Evolutionary conservation across 2,113 vertebrate species (phyloP).

Genomic region (Sisor rabdophorus): DNA sequence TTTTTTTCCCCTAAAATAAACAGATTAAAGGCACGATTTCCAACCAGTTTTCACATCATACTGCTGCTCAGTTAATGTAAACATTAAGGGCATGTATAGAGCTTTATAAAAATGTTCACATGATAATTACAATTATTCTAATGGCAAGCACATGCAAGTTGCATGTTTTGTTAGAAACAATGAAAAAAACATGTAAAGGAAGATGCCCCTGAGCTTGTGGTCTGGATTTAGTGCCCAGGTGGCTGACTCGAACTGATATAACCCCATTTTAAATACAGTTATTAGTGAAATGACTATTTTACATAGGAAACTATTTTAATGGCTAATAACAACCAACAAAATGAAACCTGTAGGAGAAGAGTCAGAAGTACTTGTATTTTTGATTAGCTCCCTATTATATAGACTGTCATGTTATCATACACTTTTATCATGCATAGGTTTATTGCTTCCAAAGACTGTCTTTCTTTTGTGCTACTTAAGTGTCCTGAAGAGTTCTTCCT

Average conservation of each 20-base stretch:
- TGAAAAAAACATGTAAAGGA: slow-evolving; percentile 16
- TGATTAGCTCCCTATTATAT: slow-evolving; percentile 16
- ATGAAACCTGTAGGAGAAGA: neutral
- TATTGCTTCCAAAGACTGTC: neutral
- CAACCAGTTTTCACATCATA: slow-evolving; percentile 1
- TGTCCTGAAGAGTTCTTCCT: slow-evolving; percentile 29
- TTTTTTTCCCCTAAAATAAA: neutral
- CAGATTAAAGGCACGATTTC: neutral
- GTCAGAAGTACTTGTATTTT: slow-evolving; percentile 7
- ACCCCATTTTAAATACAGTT: neutral
- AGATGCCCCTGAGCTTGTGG: slow-evolving; percentile 38
- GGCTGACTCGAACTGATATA: slow-evolving; percentile 10
- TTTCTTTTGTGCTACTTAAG: slow-evolving; percentile 12
- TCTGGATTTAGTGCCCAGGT: slow-evolving; percentile 30
- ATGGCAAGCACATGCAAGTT: slow-evolving; percentile 41
- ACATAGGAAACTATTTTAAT: neutral
- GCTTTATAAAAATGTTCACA: slow-evolving; percentile 39
- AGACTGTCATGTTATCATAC: neutral
- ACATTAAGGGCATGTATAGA: slow-evolving; percentile 36
- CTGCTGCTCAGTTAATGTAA: slow-evolving; percentile 22
- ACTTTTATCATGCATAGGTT: slow-evolving; percentile 7
- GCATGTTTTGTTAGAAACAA: slow-evolving; percentile 38
- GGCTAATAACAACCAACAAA: neutral
- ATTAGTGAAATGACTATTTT: slow-evolving; percentile 1
- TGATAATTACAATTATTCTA: slow-evolving; percentile 46